phyloP scores from a whole-genome alignment of 2,888 invertebrate species.

The Luffia ferchaultella region DNA sequence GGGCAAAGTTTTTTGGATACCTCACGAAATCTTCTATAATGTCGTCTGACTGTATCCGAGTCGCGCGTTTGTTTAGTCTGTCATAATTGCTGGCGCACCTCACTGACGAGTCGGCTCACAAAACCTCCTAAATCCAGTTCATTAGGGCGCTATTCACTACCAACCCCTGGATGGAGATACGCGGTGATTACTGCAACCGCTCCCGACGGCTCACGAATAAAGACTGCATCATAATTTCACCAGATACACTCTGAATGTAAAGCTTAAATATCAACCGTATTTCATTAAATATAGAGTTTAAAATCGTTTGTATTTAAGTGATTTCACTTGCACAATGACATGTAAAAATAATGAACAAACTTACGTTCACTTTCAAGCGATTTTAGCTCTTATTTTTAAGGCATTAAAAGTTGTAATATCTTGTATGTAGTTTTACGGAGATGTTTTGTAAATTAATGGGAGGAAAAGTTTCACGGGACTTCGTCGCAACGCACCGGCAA shows the following conservation, averaged over 20 bases:
- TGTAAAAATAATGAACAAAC: conserved; percentile 68
- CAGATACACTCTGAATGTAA: conserved; percentile 45
- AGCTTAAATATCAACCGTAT: conserved; percentile 26
- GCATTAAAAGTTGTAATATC: conserved; percentile 32
- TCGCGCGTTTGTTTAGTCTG: conserved; percentile 51
- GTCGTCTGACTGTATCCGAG: not conserved
- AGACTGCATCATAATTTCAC: conserved; percentile 68
- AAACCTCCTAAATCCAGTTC: conserved; percentile 68
- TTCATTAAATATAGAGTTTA: too few relatives aligned
- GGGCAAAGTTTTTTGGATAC: too few relatives aligned
- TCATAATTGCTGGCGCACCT: conserved; percentile 63
- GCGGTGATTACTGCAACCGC: conserved; percentile 68
- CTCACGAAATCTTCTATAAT: too few relatives aligned
- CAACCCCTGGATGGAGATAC: conserved; percentile 66
- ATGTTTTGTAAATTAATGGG: conserved; percentile 65
- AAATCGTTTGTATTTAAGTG: conserved; percentile 22
- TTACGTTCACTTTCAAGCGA: conserved; percentile 31
- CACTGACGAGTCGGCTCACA: conserved; percentile 59
- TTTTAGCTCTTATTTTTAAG: conserved; percentile 33
- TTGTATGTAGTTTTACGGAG: conserved; percentile 28
- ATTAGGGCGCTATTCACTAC: conserved; percentile 64
- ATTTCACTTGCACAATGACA: conserved; percentile 64
- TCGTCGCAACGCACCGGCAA: conserved; percentile 44
- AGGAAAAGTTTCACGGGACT: conserved; percentile 63
- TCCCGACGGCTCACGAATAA: conserved; percentile 66